Base-by-base conservation (phyloP, 1,140 invertebrate genomes). In the Euschistus heros region DNA sequence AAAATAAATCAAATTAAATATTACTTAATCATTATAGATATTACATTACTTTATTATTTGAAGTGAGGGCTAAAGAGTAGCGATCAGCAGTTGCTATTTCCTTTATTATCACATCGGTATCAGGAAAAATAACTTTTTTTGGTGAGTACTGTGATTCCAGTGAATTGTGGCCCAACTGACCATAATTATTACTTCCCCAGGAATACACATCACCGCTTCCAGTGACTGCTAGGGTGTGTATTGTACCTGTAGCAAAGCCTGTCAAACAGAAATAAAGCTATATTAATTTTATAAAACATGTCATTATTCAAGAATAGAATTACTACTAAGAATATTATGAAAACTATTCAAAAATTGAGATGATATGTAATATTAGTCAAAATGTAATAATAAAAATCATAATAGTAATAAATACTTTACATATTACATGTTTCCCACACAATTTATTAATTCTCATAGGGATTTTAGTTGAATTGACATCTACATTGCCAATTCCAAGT, bases 121-220 rank as follows among this genome's bases (percentile, higher is more conserved):
- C 46, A n/a, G 52, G 63, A 50, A 50, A 50, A 50, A 50, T 50
- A 2, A 50, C 17, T 50, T 10, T 18, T 18, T 22, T 22, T 50
- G 63, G 63, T 3, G 47, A 15, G 13, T 26, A 15, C 24, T 50
- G 33, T 10, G 24, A 33, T 5, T 33, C n/a, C 2, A 57, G 47
- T 1, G 63, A 54, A 24, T 50, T 50, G n/a, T 64, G 18, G 2
- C 63, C 63, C 14, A 64, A 30, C 6, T 33, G 47, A 8, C 63
- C 63, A 20, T 54, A 55, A 46, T 20, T 55, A 33, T 64, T 64
- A 33, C 27, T 27, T 3, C 63, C 63, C 63, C 63, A 64, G 2
- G 63, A 64, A 20, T 27, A 64, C 0, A 64, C 50, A 17, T 57
- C 52, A 18, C 63, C 63, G 13, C 24, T 26, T 64, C 57, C 20